Percentiles rank a stretch among this genome's conserved stretches.
phyloP scores from a whole-genome alignment of 1,140 invertebrate species.

The Sminthurinus signatus region DNA sequence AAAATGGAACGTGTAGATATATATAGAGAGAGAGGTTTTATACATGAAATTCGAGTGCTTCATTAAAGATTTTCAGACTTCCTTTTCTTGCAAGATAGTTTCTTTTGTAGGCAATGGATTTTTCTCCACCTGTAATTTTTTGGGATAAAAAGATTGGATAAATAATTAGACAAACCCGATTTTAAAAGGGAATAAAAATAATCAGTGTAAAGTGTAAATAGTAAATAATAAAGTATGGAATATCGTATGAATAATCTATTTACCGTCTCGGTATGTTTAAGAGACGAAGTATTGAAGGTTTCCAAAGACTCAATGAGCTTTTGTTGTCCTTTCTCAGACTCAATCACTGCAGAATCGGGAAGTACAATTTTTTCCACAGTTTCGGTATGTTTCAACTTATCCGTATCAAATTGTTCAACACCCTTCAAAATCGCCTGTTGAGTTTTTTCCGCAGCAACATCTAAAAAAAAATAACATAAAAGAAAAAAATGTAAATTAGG shows the following conservation, averaged over 20 bases:
- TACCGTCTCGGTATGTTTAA: constrained; percentile 84
- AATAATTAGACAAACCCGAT: too few relatives aligned
- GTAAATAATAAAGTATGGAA: too few relatives aligned
- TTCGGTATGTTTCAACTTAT: constrained; percentile 81
- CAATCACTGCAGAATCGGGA: constrained; percentile 74
- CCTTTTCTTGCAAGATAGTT: constrained; percentile 35
- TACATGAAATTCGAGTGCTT: background rate
- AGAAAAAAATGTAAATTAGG: too few relatives aligned
- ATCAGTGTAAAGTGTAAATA: too few relatives aligned
- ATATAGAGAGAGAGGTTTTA: too few relatives aligned
- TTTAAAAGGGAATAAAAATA: too few relatives aligned
- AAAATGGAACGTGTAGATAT: too few relatives aligned
- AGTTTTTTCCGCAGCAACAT: constrained; percentile 77
- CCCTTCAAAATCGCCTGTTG: constrained; percentile 76
- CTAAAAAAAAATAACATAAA: constrained; percentile 48
- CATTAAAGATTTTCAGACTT: constrained; percentile 31
- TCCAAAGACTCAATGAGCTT: constrained; percentile 79
- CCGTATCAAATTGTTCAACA: constrained; percentile 74
- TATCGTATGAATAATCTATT: too few relatives aligned
- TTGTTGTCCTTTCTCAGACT: constrained; percentile 78
- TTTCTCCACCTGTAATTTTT: too few relatives aligned
- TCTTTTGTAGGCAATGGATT: constrained; percentile 80
- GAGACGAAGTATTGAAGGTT: constrained; percentile 72
- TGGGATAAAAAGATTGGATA: too few relatives aligned
- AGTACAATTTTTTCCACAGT: constrained; percentile 89